A percentile compares a stretch with the other conserved stretches of the same genome.
phyloP scores from a whole-genome alignment of 2,113 vertebrate species.

The Gymnocephalus cernua region DNA sequence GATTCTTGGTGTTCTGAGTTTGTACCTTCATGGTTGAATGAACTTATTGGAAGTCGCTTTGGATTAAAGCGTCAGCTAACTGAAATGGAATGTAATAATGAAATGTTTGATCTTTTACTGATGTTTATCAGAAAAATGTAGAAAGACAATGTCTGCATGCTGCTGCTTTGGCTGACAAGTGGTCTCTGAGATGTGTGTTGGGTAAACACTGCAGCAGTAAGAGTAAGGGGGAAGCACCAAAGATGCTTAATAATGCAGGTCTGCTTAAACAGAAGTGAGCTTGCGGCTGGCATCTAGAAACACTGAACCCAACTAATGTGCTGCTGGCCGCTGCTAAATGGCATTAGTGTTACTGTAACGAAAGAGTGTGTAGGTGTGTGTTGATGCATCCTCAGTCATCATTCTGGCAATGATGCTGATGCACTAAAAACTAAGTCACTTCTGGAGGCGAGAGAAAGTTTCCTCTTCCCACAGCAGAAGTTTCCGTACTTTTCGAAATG shows the following conservation, averaged over 20 bases:
- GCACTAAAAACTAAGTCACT: conserved; percentile 25
- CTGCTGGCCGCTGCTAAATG: too few relatives aligned
- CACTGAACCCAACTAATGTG: background rate
- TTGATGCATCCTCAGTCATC: conserved; percentile 11
- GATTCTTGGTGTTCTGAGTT: too few relatives aligned
- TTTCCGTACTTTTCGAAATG: conserved; percentile 22
- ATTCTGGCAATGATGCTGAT: conserved; percentile 45
- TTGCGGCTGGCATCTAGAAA: background rate
- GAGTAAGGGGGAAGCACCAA: too few relatives aligned
- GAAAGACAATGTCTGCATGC: background rate
- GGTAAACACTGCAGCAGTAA: too few relatives aligned
- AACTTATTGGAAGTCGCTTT: too few relatives aligned
- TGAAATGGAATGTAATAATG: too few relatives aligned
- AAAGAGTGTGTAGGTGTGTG: conserved; percentile 54
- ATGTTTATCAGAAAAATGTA: background rate
- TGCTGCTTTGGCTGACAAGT: background rate
- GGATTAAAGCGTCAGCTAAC: too few relatives aligned
- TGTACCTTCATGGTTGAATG: too few relatives aligned
- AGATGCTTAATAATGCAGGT: background rate
- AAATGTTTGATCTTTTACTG: background rate
- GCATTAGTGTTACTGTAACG: background rate
- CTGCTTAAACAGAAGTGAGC: background rate
- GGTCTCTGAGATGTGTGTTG: background rate
- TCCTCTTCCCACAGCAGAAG: conserved; percentile 34
- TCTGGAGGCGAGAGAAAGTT: conserved; percentile 35